phyloP scores from a whole-genome alignment of 2,113 vertebrate genomes.

The Baryphthengus martii region DNA sequence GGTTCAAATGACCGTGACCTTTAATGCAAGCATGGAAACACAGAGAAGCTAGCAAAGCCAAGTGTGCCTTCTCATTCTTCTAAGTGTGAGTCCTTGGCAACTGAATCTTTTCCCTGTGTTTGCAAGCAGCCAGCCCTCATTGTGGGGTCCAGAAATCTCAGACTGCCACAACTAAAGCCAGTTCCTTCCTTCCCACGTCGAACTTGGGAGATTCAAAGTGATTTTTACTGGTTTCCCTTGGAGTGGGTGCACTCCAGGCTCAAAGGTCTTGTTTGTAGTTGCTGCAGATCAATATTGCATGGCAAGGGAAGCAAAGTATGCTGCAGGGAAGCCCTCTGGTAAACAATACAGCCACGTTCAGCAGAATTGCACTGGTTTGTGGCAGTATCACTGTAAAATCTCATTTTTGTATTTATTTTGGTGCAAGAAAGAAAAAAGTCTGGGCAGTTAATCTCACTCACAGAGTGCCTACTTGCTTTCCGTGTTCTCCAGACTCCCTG shows the following conservation, averaged over 20 bases:
- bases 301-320: neutral
- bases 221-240: neutral
- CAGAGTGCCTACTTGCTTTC: neutral
- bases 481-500: accelerated
- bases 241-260: neutral
- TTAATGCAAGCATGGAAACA: neutral
- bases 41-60: neutral
- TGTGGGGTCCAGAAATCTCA: neutral
- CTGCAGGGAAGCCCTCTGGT: neutral
- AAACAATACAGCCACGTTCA: neutral
- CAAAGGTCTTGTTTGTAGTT: neutral
- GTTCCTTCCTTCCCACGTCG: accelerated
- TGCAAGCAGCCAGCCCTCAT: neutral
- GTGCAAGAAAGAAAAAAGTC: neutral
- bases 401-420: neutral
- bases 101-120: neutral
- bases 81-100: neutral
- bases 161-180: neutral
- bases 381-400: neutral
- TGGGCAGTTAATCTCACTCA: neutral
- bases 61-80: neutral
- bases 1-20: neutral
- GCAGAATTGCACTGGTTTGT: neutral
- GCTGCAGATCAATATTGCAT: neutral
- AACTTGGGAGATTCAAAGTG: neutral